Conservation (phyloP, 2,888 invertebrate species). For the Julus scandinavius region DNA sequence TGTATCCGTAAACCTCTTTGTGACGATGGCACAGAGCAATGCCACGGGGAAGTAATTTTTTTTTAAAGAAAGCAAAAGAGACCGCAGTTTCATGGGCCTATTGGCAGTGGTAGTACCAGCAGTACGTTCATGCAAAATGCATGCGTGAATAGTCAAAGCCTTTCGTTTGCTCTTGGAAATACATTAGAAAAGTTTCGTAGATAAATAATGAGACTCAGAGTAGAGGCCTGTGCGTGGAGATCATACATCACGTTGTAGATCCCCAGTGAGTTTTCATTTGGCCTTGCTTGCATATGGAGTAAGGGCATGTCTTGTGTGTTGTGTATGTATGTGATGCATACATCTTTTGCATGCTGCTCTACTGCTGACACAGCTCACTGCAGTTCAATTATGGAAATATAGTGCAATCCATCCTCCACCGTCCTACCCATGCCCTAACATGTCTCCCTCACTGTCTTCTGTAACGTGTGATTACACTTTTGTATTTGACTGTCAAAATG, state of each 20-base stretch:
- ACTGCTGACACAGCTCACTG: constrained; percentile 45
- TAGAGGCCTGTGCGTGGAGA: constrained; percentile 14
- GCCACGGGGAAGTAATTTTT: constrained; percentile 4
- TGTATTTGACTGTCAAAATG: constrained; percentile 43
- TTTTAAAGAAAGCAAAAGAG: background rate
- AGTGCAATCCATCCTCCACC: constrained; percentile 5
- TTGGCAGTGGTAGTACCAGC: background rate
- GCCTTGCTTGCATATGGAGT: constrained; percentile 43
- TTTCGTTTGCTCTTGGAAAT: constrained; percentile 28
- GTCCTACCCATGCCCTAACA: constrained; percentile 26
- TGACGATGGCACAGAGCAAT: constrained; percentile 14
- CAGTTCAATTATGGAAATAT: constrained; percentile 45
- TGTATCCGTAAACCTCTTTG: constrained; percentile 14
- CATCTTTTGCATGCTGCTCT: constrained; percentile 40
- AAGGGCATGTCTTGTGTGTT: constrained; percentile 21
- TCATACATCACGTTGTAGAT: constrained; percentile 37
- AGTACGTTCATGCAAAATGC: constrained; percentile 22
- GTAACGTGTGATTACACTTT: constrained; percentile 43
- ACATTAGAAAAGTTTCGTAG: constrained; percentile 44
- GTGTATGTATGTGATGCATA: constrained; percentile 2
- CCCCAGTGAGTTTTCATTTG: constrained; percentile 46
- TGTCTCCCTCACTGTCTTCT: constrained; percentile 12
- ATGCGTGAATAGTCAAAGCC: constrained; percentile 22
- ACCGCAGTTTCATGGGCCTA: background rate
- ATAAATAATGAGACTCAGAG: constrained; percentile 40